Percentiles rank a stretch among this genome's conserved stretches.
Evolutionary conservation across 2,113 vertebrate species (phyloP).

Genomic region (Pachypanchax playfairii): DNA sequence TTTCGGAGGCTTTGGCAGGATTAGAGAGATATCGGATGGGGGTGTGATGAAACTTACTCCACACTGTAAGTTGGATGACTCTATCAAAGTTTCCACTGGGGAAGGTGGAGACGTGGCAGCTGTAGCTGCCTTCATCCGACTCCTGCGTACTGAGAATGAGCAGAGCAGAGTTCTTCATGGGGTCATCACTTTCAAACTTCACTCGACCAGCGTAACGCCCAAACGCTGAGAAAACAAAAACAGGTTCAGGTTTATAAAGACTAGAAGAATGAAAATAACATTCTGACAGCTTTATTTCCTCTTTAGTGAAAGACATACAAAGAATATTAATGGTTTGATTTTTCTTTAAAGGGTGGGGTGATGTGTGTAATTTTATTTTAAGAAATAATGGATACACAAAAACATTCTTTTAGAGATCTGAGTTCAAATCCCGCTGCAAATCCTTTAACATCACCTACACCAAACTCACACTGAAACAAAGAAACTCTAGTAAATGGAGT

Average conservation of each 20-base stretch:
- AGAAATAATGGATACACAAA: constrained; percentile 9
- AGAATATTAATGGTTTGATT: neutral
- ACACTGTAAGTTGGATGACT: constrained; percentile 65
- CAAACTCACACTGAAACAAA: neutral
- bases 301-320: neutral
- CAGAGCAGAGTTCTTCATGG: constrained; percentile 66
- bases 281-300: neutral
- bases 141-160: constrained; percentile 69
- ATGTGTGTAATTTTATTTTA: neutral
- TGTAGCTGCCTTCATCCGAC: constrained; percentile 73
- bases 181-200: constrained; percentile 65
- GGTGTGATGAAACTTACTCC: constrained; percentile 77
- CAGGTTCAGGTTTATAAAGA: neutral
- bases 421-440: neutral
- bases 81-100: constrained; percentile 79
- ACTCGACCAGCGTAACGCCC: constrained; percentile 65
- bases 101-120: constrained; percentile 77
- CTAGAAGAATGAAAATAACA: neutral
- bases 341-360: neutral
- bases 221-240: constrained; percentile 62
- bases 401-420: constrained; percentile 1
- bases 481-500: no score
- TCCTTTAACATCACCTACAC: neutral
- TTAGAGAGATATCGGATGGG: constrained; percentile 3
- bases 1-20: constrained; percentile 38